Evolutionary conservation across 2,888 invertebrate species (phyloP), one percentile per base, ranked within the genome.

Genomic region (Clanis bilineata): DNA sequence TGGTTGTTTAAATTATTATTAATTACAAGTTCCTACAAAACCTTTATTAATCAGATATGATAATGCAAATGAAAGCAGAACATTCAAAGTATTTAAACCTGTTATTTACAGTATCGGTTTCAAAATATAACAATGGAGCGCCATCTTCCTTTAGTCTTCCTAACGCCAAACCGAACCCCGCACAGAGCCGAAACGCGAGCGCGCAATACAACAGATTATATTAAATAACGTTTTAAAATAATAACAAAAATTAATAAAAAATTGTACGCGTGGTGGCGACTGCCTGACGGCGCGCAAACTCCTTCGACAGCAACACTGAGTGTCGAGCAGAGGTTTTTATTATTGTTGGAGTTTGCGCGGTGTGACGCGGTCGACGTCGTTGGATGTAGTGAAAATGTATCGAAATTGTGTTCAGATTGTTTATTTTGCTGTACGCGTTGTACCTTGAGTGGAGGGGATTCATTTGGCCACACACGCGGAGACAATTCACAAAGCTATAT

Each of bases 141-240:
- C 68, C 76, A 83, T 71, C 90, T 91, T 90, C 90, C 90, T 78
- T 23, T 68, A 76, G 91, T 91, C 91, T 92, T 91, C 91, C 91
- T 77, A 73, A 61, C 72, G 84, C 84, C 88, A 80, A 84, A 70
- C 63, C 64, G 64, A 65, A 63, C 51, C 77, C 67, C 61, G 62
- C 60, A 61, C 74, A 73, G 76, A 84, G 85, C 83, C 82, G 89
- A 77, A 70, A 69, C 76, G 68, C 57, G 67, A 65, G 68, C 85
- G 88, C 88, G 82, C 88, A 69, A 79, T 83, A 92, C 91, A 91
- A 90, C 91, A 92, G 90, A 92, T 90, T 91, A 91, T 92, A 91
- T 91, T 86, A 88, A 61, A 88, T 90, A 90, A 91, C 77, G 88
- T 90, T 91, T 90, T 89, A 90, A 85, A 88, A 85, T 90, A 88